Conservation (phyloP, 30 jellyfish, hydroid and myxozoan genomes). For the Aurelia sp. region DNA sequence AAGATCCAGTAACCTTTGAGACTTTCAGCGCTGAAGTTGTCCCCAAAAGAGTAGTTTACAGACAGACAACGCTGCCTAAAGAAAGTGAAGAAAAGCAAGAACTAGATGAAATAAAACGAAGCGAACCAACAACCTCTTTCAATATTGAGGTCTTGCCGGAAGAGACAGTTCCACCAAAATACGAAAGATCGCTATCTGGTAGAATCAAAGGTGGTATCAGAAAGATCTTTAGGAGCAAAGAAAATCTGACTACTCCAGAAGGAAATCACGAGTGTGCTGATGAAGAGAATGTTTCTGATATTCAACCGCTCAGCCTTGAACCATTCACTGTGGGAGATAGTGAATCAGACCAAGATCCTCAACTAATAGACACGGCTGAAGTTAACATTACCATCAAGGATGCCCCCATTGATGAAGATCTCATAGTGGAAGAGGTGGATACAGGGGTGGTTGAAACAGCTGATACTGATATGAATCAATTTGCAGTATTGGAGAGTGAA, state of each 20-base stretch:
- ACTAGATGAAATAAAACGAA: not conserved
- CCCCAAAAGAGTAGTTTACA: constrained; percentile 24
- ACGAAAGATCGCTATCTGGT: not conserved
- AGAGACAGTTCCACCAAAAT: not conserved
- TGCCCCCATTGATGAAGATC: not conserved
- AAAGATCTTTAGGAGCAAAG: not conserved
- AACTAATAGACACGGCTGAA: not conserved
- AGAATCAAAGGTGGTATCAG: not conserved
- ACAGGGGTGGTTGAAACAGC: constrained; percentile 8
- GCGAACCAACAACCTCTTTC: not conserved
- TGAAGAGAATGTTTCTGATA: constrained; percentile 9
- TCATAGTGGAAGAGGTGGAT: constrained; percentile 14
- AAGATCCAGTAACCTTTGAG: not conserved
- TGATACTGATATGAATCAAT: not conserved
- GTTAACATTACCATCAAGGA: not conserved
- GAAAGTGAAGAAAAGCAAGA: not conserved
- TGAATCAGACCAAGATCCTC: not conserved
- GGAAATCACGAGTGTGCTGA: not conserved
- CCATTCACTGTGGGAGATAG: not conserved
- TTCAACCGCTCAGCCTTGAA: constrained; percentile 1
- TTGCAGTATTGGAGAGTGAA: not conserved
- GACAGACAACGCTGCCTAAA: not conserved
- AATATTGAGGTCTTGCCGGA: not conserved
- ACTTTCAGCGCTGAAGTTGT: not conserved
- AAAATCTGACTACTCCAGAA: not conserved